Base-by-base conservation (phyloP, 2,113 vertebrate genomes). In the Ramphastos sulfuratus region DNA sequence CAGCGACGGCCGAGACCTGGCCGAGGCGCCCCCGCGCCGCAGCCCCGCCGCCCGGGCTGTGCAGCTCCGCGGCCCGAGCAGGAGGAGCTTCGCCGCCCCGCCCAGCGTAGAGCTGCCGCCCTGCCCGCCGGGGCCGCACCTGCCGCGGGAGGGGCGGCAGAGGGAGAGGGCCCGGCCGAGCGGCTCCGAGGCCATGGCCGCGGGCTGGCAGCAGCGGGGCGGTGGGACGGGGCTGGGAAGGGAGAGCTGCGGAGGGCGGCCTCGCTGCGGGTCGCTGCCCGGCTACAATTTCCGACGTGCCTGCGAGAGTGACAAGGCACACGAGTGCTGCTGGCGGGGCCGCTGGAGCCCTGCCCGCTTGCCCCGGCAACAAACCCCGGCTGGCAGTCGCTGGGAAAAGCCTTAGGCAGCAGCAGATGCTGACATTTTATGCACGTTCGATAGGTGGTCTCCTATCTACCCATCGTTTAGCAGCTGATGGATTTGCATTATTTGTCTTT, bases 371-470 rank as follows among this genome's bases (percentile, higher is more conserved):
- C 42, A 42, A 42, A 42, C 42, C 42, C 42, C 42, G 42, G 15
- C 44, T 46, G 44, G 44, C 44, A 16, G 15, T 18, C 16, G 7
- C 44, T 46, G 44, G 7, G 87, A 97, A 98, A 30, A 95, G 92
- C 39, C 60, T 60, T 63, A 98, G 98, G 84, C 98, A 98, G 42
- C 90, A 95, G 44, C 31, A 72, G 70, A 96, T 98, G 93, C 89
- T 99, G 61, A 96, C 96, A 85, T 77, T 87, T 94, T 98, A 97
- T 81, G 93, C 91, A 6, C 95, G 91, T 73, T 97, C 98, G 33
- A 83, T 98, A 81, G 98, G 94, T 54, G 90, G 95, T 20, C 88
- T 98, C 58, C 81, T 98, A 8, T 88, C 77, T 48, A 93, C 90
- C 46, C 98, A 97, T 56, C 73, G 96, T 73, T 98, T 93, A n/a